Evolutionary conservation across 2,888 invertebrate species (phyloP), one percentile per base, ranked within the genome.

Genomic region (Drosophila leonis): DNA sequence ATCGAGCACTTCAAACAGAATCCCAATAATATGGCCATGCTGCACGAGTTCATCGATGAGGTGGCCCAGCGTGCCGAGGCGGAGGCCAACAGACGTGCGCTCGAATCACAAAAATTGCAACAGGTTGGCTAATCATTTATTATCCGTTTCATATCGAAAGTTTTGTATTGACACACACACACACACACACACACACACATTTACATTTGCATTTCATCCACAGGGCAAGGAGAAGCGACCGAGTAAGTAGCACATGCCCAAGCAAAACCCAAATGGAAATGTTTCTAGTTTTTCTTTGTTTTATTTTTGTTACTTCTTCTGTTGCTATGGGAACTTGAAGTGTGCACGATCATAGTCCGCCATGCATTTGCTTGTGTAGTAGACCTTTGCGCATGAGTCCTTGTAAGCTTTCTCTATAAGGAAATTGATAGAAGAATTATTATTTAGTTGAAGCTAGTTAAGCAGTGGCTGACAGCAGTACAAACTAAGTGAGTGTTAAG

Each of bases 21-120:
- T 88, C 94, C 95, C 44, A 94, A 94, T 72, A 94, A 94, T 92
- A 94, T 95, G 91, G 94, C 94, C 72, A 93, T 94, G 70, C 94
- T 95, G 57, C 93, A 93, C 72, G 94, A 94, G 80, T 95, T 95
- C 92, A 94, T 95, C 78, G 95, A 95, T 85, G 94, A 94, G 91
- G 94, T 95, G 69, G 94, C 95, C 90, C 94, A 94, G 90, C 94
- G 94, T 91, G 95, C 95, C 76, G 94, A 94, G 92, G 93, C 93
- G 90, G 94, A 95, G 92, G 95, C 94, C 78, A 94, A 94, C 83
- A 91, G 93, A 83, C 94, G 94, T 93, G 72, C 74, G 42, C 78
- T 84, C 61, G 90, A 85, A 70, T 72, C 93, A 93, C 94, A 93
- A 48, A 94, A 94, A 93, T 94, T 94, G 92, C 94, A 94, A 94